Evolutionary conservation across 2,113 vertebrate genomes (phyloP).

Genomic region (Turdus rufiventris): DNA sequence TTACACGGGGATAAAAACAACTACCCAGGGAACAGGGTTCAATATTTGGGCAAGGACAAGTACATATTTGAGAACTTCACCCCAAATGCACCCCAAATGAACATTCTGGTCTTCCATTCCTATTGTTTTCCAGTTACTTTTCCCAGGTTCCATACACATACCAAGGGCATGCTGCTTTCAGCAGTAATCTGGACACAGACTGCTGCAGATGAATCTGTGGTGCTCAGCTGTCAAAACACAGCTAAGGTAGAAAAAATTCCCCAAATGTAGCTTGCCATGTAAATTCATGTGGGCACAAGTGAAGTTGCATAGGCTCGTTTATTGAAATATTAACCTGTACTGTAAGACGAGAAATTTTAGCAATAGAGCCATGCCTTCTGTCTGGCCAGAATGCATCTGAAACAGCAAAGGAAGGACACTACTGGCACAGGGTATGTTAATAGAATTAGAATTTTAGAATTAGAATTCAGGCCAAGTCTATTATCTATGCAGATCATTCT

Average conservation of each 20-base stretch:
- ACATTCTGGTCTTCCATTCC: too few species aligned
- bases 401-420: background rate
- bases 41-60: background rate
- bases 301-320: background rate
- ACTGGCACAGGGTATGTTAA: background rate
- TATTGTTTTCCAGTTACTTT: background rate
- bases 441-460: background rate
- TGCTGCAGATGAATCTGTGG: background rate
- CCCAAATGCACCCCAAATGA: background rate
- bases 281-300: background rate
- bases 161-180: background rate
- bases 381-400: background rate
- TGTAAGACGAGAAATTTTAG: background rate
- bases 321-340: background rate
- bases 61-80: background rate
- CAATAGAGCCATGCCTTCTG: background rate
- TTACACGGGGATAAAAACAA: rapidly evolving
- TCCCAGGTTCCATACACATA: background rate
- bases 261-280: background rate
- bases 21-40: background rate
- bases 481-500: background rate
- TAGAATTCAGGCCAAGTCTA: background rate
- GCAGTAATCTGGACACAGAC: background rate
- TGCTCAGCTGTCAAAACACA: background rate
- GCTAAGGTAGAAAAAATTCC: background rate